These are phyloP conservation scores for Torymus tubicola DNA, from an alignment of 2,888 invertebrate species.

Conservation along the genomic window DNA sequence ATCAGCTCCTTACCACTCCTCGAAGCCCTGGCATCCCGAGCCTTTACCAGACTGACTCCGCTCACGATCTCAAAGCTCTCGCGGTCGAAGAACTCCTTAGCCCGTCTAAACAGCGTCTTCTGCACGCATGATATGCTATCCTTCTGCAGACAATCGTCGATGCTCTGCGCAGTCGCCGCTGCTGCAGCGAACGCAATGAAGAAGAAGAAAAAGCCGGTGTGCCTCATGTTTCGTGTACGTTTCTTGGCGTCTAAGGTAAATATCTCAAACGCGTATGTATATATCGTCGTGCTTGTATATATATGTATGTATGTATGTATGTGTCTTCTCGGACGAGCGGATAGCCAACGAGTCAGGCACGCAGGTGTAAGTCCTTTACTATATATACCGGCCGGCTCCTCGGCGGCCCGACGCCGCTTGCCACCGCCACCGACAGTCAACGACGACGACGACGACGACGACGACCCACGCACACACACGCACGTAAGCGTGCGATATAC, in stretches of 20 bases:
- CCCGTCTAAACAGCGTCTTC: conserved; percentile 79
- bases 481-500: not conserved
- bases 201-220: not conserved
- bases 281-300: not conserved
- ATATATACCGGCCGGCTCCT: conserved; percentile 41
- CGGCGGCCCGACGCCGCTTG: not conserved
- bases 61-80: conserved; percentile 79
- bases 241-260: too few species aligned
- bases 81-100: conserved; percentile 80
- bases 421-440: not conserved
- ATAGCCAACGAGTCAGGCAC: conserved; percentile 40
- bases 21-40: conserved; percentile 68
- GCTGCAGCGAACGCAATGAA: conserved; percentile 61
- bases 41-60: conserved; percentile 78
- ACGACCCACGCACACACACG: not conserved
- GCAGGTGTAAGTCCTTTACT: conserved; percentile 45
- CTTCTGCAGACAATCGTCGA: conserved; percentile 80
- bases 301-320: not conserved
- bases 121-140: conserved; percentile 83
- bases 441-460: not conserved
- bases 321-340: conserved; percentile 43
- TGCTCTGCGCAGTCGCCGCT: conserved; percentile 70
- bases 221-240: conserved; percentile 17
- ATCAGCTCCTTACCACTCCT: conserved; percentile 77
- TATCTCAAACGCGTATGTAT: too few species aligned